Evolutionary conservation across 2,113 vertebrate genomes (phyloP).

Genomic region (Potamarius usumacintae): DNA sequence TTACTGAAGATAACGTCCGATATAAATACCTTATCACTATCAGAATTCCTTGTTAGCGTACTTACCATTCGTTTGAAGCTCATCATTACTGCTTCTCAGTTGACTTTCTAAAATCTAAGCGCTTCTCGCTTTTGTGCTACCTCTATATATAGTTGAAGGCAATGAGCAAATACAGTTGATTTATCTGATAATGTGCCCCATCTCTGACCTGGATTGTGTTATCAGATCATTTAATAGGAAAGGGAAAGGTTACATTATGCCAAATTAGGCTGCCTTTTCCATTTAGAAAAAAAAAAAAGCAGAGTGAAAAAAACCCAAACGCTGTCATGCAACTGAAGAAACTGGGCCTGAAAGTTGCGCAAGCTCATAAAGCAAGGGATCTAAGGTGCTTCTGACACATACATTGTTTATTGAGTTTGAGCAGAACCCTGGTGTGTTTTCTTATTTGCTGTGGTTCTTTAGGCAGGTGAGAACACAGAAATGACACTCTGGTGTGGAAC

Average conservation of each 20-base stretch:
- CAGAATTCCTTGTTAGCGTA: background rate
- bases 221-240: slow-evolving; percentile 48
- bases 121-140: background rate
- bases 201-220: slow-evolving; percentile 47
- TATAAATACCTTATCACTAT: background rate
- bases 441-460: background rate
- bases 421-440: background rate
- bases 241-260: background rate
- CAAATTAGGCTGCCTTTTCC: background rate
- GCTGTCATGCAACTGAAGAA: background rate
- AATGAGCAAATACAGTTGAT: slow-evolving; percentile 3
- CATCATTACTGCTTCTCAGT: slow-evolving; percentile 45
- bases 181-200: slow-evolving; percentile 29
- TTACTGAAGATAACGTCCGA: background rate
- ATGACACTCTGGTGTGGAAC: background rate
- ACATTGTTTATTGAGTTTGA: background rate
- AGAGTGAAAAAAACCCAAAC: background rate
- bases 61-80: slow-evolving; percentile 56
- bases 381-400: background rate
- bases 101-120: background rate
- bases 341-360: background rate
- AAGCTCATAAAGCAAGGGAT: background rate
- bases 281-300: background rate
- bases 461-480: background rate
- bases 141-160: slow-evolving; percentile 27